Evolutionary conservation across 2,113 vertebrate genomes (phyloP), one percentile per base, ranked within the genome.

Genomic region (Coturnix japonica): DNA sequence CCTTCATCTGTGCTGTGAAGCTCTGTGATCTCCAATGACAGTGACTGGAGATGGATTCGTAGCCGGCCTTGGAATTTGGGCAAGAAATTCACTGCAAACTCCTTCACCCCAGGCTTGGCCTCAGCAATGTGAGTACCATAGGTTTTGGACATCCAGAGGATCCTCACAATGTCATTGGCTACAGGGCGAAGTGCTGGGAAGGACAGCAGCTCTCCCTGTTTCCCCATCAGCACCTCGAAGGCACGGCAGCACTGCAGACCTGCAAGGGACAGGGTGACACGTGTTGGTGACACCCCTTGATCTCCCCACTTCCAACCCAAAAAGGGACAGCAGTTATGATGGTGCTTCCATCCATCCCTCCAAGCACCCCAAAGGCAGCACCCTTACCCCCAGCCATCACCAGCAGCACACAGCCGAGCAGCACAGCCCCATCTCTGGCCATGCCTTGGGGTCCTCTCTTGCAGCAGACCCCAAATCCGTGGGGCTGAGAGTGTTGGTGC

Each of bases 391-490:
- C 0, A 0, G 30, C 8, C 4, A 41, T 25, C 1, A 3, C 33
- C 4, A 85, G 63, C 90, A 88, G 20, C 28, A 31, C 0, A 0
- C n/a, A 46, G 63, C 31, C 44, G 37, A 69, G 69, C 6, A 69
- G 19, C 2, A 7, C 6, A 54, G 6, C 5, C 67, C 26, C 1
- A 1, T 11, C 37, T 66, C 53, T 0, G 1, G 7, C 25, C 81
- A 49, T 54, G 81, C 59, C 59, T 25, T 7, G 14, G 23, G 59
- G 23, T n/a, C 37, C 39, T 6, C 15, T 74, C 64, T 63, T 19
- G 2, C 6, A 56, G 53, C 19, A 4, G 7, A 20, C 28, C 33
- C 30, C 33, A 0, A 1, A 14, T 1, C 15, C 2, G 3, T 46
- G 39, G 30, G 21, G 25, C 69, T 43, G 75, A 63, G 47, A 23